Conservation (phyloP, 2,113 vertebrate species). For the Sminthopsis crassicaudata region DNA sequence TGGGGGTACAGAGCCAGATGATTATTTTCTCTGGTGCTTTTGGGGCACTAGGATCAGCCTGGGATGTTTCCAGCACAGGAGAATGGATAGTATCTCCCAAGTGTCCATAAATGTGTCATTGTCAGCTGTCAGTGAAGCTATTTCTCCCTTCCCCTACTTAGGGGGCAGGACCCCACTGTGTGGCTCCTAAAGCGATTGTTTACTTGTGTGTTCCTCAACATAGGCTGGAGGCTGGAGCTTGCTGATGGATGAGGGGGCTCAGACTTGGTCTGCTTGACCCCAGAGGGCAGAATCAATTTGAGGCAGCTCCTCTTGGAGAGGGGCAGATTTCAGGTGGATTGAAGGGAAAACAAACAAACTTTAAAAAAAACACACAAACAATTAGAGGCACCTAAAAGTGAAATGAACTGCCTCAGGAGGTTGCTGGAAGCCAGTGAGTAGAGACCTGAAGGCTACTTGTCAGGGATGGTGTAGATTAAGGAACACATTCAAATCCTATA, state of each 20-base stretch:
- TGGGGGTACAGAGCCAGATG: neutral
- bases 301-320: neutral
- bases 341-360: neutral
- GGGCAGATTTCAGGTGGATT: neutral
- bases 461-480: neutral
- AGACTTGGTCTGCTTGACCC: neutral
- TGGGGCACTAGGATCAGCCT: neutral
- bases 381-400: neutral
- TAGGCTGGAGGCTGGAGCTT: neutral
- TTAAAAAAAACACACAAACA: neutral
- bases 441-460: neutral
- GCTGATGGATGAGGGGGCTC: neutral
- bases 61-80: neutral
- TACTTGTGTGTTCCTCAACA: neutral
- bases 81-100: neutral
- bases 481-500: neutral
- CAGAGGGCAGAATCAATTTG: neutral
- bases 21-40: neutral
- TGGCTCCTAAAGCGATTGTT: slow-evolving; percentile 8
- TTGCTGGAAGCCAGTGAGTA: neutral
- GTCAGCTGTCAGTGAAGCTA: slow-evolving; percentile 16
- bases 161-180: neutral
- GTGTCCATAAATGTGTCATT: neutral
- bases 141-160: neutral
- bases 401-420: neutral